A percentile compares a stretch with the other conserved stretches of the same genome.
Conservation (phyloP, 1,140 invertebrate species). For the Leptonema lineaticorne region DNA sequence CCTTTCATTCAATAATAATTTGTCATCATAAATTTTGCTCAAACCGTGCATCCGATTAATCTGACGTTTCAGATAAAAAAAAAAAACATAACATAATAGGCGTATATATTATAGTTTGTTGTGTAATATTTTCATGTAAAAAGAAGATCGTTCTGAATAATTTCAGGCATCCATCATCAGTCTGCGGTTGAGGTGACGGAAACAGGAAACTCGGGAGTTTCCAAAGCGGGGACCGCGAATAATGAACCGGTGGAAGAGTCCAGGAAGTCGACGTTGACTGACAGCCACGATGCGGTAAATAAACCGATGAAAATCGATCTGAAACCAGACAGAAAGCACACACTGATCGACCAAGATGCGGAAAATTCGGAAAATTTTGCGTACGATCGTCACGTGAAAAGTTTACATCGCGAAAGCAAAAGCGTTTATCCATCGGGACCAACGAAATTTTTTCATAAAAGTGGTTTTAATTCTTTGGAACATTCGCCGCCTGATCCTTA, state of each 20-base stretch:
- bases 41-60: no score
- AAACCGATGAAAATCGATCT: background rate
- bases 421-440: slow-evolving; percentile 8
- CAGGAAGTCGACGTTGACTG: slow-evolving; percentile 22
- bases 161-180: slow-evolving; percentile 25
- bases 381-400: no score
- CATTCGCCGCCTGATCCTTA: slow-evolving; percentile 59
- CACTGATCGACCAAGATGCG: background rate
- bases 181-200: slow-evolving; percentile 23
- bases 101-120: no score
- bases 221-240: slow-evolving; percentile 24
- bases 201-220: slow-evolving; percentile 37
- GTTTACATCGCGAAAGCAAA: background rate
- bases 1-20: no score
- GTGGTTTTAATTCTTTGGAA: slow-evolving; percentile 55
- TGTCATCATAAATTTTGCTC: no score
- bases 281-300: no score
- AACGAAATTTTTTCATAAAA: background rate
- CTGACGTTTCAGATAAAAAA: no score
- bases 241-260: slow-evolving; percentile 28
- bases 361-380: background rate
- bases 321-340: background rate
- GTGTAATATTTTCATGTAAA: no score
- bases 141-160: slow-evolving; percentile 26
- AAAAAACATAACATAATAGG: no score